Evolutionary conservation across 2,797 vertebrate genomes (phyloP).

Genomic region (Anguilla megastoma): DNA sequence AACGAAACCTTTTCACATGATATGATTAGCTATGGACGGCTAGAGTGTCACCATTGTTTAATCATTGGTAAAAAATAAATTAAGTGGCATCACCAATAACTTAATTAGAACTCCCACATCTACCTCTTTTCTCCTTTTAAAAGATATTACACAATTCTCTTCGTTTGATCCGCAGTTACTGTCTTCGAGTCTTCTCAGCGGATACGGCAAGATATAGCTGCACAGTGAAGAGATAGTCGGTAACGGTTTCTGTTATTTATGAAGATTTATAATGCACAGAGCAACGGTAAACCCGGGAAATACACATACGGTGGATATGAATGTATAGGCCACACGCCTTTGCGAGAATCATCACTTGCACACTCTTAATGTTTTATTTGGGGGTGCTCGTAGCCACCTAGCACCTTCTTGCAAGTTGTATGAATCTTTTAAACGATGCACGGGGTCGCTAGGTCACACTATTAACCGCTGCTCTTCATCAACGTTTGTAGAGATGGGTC

Average conservation of each 20-base stretch:
- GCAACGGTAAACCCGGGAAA: not conserved
- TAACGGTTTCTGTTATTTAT: not conserved
- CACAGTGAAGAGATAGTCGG: not conserved
- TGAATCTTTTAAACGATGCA: not conserved
- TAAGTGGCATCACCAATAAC: not conserved
- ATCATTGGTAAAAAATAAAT: not conserved
- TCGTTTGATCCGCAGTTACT: not conserved
- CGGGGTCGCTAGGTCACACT: not conserved
- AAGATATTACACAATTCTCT: not conserved
- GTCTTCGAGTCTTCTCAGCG: not conserved
- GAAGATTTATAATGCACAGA: constrained; percentile 21
- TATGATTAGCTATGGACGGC: not conserved
- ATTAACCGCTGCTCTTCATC: not conserved
- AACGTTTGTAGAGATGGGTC: not conserved
- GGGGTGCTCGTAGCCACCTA: not conserved
- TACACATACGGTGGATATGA: no score
- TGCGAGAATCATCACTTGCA: not conserved
- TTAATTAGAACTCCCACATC: not conserved
- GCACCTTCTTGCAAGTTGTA: not conserved
- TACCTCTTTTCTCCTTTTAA: not conserved
- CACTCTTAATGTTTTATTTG: not conserved
- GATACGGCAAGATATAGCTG: not conserved
- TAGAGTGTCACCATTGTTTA: not conserved
- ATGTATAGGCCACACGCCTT: not conserved
- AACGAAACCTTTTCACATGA: not conserved